phyloP scores from a whole-genome alignment of 2,113 vertebrate species.

The Dipodomys merriami region DNA sequence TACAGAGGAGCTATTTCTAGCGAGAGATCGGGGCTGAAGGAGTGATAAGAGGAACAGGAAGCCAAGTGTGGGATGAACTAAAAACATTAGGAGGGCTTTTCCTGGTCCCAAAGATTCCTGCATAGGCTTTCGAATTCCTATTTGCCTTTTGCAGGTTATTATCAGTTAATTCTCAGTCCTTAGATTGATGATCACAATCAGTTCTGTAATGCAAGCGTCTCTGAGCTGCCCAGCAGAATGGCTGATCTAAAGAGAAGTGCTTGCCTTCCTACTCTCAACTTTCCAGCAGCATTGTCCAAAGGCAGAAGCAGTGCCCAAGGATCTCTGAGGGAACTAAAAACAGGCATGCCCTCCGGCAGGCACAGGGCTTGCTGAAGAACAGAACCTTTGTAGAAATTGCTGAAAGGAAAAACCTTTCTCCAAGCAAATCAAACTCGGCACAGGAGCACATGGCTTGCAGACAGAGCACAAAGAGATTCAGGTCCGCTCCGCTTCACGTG shows the following conservation, averaged over 20 bases:
- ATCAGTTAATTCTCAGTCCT: constrained; percentile 28
- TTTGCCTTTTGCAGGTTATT: constrained; percentile 62
- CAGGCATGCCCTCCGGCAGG: background rate
- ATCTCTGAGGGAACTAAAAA: constrained; percentile 18
- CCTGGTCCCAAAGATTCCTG: constrained; percentile 63
- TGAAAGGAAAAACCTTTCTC: constrained; percentile 54
- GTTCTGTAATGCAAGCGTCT: constrained; percentile 66
- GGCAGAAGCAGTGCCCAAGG: background rate
- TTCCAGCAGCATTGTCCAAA: background rate
- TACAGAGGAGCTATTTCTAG: constrained; percentile 79
- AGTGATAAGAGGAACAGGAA: constrained; percentile 77
- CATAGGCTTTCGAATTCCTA: constrained; percentile 7
- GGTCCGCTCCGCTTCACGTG: background rate
- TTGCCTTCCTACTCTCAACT: background rate
- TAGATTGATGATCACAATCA: constrained; percentile 50
- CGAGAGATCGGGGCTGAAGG: constrained; percentile 34
- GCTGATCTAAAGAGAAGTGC: constrained; percentile 30
- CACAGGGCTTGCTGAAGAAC: background rate
- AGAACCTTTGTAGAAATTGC: constrained; percentile 5
- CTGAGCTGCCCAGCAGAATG: constrained; percentile 23
- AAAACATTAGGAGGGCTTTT: constrained; percentile 62
- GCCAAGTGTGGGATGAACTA: constrained; percentile 69
- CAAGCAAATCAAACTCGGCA: background rate
- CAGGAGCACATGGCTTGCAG: background rate
- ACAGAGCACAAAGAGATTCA: background rate